phyloP scores from a whole-genome alignment of 2,888 invertebrate genomes.

The Calliphora vomitoria region DNA sequence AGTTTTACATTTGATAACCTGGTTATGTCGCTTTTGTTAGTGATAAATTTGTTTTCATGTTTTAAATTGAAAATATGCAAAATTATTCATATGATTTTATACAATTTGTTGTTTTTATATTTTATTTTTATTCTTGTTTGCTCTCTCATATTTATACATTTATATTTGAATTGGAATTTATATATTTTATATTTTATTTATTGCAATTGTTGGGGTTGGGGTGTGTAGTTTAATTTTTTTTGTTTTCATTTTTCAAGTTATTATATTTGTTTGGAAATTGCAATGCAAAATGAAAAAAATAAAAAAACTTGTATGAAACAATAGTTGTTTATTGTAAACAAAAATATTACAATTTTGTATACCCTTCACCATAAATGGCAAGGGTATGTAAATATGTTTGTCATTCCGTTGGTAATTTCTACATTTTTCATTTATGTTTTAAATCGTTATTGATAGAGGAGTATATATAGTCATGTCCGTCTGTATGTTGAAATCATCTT shows the following conservation, averaged over 20 bases:
- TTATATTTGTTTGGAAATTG: conserved; percentile 43
- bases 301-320: conserved; percentile 39
- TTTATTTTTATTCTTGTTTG: conserved; percentile 33
- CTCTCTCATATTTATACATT: not conserved
- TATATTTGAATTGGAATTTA: conserved; percentile 49
- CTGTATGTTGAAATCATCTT: too few species aligned
- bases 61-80: conserved; percentile 69
- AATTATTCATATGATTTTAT: conserved; percentile 63
- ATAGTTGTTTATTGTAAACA: conserved; percentile 50
- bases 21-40: conserved; percentile 70
- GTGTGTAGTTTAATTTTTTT: not conserved
- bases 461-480: too few species aligned
- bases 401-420: too few species aligned
- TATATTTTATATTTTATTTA: conserved; percentile 24
- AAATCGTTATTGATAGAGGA: too few species aligned
- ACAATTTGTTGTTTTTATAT: conserved; percentile 47
- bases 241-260: conserved; percentile 28
- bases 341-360: conserved; percentile 52
- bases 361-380: too few species aligned
- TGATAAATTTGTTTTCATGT: conserved; percentile 70
- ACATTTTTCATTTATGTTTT: too few species aligned
- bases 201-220: conserved; percentile 10
- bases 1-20: conserved; percentile 68
- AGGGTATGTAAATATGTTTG: too few species aligned
- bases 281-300: conserved; percentile 20